These are phyloP conservation scores for Channa striata DNA, from an alignment of 2,797 vertebrate species.

Conservation along the genomic window DNA sequence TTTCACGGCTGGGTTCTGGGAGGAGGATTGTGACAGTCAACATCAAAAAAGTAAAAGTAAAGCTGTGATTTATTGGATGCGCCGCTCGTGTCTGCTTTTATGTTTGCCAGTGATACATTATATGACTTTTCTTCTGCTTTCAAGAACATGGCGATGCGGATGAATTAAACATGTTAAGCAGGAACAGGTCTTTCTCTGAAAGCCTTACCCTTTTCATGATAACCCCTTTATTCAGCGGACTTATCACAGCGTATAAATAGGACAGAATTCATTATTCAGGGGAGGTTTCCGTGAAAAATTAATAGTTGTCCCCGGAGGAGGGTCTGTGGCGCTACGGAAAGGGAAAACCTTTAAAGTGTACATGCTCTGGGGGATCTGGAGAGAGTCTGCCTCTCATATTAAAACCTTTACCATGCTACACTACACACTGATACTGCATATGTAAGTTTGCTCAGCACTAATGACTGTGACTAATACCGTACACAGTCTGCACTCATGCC, in stretches of 20 bases:
- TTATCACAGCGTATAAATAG: conserved; percentile 83
- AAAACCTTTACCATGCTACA: conserved; percentile 70
- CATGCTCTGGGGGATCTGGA: conserved; percentile 72
- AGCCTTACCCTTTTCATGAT: conserved; percentile 79
- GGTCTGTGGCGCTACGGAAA: conserved; percentile 69
- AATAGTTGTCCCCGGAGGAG: conserved; percentile 82
- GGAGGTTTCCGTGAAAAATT: conserved; percentile 83
- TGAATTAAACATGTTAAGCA: conserved; percentile 83
- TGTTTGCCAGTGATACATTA: conserved; percentile 76
- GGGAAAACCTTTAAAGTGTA: conserved; percentile 81
- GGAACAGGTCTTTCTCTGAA: conserved; percentile 77
- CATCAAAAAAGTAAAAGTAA: conserved; percentile 77
- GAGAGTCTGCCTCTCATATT: conserved; percentile 73
- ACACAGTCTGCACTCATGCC: conserved; percentile 60
- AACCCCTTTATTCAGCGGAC: conserved; percentile 82
- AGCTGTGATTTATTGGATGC: conserved; percentile 78
- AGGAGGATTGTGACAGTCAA: conserved; percentile 75
- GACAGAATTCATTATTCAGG: conserved; percentile 84
- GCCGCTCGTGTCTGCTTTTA: conserved; percentile 74
- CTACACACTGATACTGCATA: conserved; percentile 69
- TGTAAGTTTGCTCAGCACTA: conserved; percentile 68
- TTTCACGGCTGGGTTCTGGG: conserved; percentile 66
- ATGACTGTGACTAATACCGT: conserved; percentile 70
- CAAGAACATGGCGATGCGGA: conserved; percentile 70
- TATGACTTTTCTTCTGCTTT: conserved; percentile 72